phyloP scores from a whole-genome alignment of 2,797 vertebrate species.

The Spea hammondii region DNA sequence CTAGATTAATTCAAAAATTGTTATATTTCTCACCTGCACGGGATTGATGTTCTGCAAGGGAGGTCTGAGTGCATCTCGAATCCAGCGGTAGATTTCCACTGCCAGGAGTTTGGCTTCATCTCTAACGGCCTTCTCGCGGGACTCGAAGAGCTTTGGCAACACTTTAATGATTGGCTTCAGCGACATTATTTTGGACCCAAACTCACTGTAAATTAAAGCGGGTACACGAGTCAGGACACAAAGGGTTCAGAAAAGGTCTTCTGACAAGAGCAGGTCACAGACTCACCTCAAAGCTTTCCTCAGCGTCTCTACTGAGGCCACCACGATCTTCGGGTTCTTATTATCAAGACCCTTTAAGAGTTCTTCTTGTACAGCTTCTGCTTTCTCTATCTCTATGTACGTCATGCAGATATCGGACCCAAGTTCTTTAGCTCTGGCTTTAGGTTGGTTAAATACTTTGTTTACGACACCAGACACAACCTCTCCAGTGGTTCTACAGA shows the following conservation, averaged over 20 bases:
- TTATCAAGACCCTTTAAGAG: conserved; percentile 93
- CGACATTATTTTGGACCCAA: conserved; percentile 92
- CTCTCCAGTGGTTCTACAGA: conserved; percentile 86
- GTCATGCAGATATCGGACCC: conserved; percentile 91
- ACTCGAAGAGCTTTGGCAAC: conserved; percentile 95
- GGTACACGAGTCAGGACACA: background rate
- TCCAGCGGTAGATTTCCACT: conserved; percentile 94
- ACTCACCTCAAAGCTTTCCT: conserved; percentile 87
- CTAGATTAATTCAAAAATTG: background rate
- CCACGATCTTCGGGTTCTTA: conserved; percentile 95
- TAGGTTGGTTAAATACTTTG: conserved; percentile 99
- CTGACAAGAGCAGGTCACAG: too few relatives aligned
- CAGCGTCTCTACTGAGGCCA: conserved; percentile 86
- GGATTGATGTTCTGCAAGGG: conserved; percentile 91
- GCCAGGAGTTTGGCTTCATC: conserved; percentile 94
- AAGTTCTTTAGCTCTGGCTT: conserved; percentile 92
- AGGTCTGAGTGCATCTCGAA: conserved; percentile 88
- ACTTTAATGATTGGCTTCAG: conserved; percentile 95
- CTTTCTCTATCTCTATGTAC: conserved; percentile 95
- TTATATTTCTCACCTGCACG: conserved; percentile 78
- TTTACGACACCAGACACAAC: conserved; percentile 93
- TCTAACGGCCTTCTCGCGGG: conserved; percentile 93
- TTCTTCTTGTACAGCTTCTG: conserved; percentile 91
- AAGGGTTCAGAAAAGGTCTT: background rate
- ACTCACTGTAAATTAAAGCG: conserved; percentile 77